These are phyloP conservation scores for Leptodirus hochenwartii DNA, from an alignment of 2,888 invertebrate genomes.

Conservation along the genomic window DNA sequence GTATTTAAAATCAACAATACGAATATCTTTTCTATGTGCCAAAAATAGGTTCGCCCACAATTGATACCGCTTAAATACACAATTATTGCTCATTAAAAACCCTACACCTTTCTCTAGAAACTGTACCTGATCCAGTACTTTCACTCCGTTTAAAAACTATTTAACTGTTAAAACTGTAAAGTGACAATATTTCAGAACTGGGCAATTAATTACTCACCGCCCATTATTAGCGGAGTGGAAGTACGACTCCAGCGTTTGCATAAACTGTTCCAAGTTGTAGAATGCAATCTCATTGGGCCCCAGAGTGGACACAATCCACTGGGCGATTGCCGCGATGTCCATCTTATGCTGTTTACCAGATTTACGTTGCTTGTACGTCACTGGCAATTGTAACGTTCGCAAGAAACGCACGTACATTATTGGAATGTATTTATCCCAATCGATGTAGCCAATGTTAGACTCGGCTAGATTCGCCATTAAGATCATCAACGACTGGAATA, in stretches of 20 bases:
- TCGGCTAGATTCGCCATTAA: constrained; percentile 56
- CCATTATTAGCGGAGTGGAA: constrained; percentile 80
- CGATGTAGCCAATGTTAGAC: constrained; percentile 61
- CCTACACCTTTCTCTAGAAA: too few relatives aligned
- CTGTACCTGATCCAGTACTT: too few relatives aligned
- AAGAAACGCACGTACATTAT: constrained; percentile 55
- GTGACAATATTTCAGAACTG: too few relatives aligned
- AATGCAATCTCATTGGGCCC: constrained; percentile 45
- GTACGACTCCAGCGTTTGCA: constrained; percentile 71
- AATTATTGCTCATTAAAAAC: too few relatives aligned
- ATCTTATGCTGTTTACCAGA: constrained; percentile 32
- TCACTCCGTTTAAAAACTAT: too few relatives aligned
- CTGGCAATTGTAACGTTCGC: constrained; percentile 59
- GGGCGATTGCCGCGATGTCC: constrained; percentile 30
- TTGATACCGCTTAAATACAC: too few relatives aligned
- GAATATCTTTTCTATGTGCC: too few relatives aligned
- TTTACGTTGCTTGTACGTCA: constrained; percentile 50
- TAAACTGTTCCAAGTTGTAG: constrained; percentile 57
- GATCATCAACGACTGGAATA: constrained; percentile 45
- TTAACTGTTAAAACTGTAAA: too few relatives aligned
- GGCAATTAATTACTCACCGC: constrained; percentile 21
- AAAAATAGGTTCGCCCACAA: too few relatives aligned
- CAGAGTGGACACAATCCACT: constrained; percentile 43
- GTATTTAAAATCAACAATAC: too few relatives aligned
- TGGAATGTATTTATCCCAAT: constrained; percentile 75